Conservation (phyloP, 2,888 invertebrate species). For the Tetranychus truncatus region DNA sequence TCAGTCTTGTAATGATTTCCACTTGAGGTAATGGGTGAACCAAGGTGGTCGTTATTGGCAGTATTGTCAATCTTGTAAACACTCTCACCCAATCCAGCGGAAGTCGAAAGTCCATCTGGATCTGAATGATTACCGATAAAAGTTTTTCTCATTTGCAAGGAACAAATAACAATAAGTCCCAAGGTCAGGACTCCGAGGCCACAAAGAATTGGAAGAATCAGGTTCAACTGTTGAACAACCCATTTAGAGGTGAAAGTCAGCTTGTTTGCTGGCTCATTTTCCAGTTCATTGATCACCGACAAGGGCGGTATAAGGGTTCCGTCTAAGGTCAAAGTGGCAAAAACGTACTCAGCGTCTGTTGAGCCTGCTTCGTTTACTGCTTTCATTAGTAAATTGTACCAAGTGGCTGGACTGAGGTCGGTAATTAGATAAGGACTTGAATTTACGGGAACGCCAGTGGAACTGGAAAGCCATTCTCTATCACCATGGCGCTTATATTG, state of each 20-base stretch:
- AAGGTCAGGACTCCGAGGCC: not conserved
- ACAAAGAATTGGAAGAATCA: conserved; percentile 9
- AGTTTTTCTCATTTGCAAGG: not conserved
- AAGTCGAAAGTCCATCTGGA: not conserved
- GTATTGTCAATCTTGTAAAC: not conserved
- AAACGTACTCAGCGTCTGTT: not conserved
- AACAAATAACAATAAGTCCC: not conserved
- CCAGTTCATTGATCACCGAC: not conserved
- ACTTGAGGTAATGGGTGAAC: not conserved
- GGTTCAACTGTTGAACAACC: conserved; percentile 8
- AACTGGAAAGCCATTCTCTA: not conserved
- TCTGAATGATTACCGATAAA: not conserved
- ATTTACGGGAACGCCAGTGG: not conserved
- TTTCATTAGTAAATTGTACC: conserved; percentile 9
- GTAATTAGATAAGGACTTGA: not conserved
- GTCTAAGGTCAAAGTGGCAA: not conserved
- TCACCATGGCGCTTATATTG: not conserved
- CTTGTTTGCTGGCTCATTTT: not conserved
- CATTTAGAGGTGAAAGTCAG: not conserved
- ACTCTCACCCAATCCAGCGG: not conserved
- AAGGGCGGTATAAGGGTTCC: not conserved
- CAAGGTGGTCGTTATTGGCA: not conserved
- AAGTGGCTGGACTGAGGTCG: not conserved
- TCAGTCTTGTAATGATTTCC: not conserved
- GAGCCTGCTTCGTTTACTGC: conserved; percentile 2